Conservation (phyloP, 30 jellyfish, hydroid and myxozoan species). For the Euphysa ruthae region DNA sequence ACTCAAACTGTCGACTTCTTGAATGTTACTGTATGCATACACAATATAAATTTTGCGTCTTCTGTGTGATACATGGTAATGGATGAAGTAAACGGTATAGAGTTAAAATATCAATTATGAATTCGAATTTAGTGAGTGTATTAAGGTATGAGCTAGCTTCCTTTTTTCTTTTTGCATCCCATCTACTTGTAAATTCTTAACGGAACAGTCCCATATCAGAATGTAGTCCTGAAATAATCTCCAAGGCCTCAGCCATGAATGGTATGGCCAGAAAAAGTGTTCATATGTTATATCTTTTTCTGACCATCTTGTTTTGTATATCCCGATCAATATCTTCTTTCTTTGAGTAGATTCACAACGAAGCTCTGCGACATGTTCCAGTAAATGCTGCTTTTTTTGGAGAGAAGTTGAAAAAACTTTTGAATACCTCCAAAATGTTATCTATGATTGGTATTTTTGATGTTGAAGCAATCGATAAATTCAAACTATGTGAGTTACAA, state of each 20-base stretch:
- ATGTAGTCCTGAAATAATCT: background rate
- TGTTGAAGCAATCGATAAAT: too few relatives aligned
- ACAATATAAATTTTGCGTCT: background rate
- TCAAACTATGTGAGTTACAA: too few relatives aligned
- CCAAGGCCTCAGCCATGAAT: background rate
- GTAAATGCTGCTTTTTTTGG: too few relatives aligned
- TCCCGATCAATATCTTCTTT: too few relatives aligned
- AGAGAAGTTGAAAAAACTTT: too few relatives aligned
- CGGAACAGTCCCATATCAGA: background rate
- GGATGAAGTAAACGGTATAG: constrained; percentile 1
- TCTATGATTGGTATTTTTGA: too few relatives aligned
- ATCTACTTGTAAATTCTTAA: background rate
- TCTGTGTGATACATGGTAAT: background rate
- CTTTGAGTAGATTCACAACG: too few relatives aligned
- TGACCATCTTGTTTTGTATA: too few relatives aligned
- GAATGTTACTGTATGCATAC: constrained; percentile 7
- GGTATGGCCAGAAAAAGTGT: background rate
- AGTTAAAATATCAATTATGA: background rate
- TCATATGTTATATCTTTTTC: too few relatives aligned
- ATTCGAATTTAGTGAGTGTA: background rate
- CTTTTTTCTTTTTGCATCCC: background rate
- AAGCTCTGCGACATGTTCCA: too few relatives aligned
- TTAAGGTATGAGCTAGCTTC: background rate
- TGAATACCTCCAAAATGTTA: too few relatives aligned
- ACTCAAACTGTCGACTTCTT: background rate